A percentile compares a stretch with the other conserved stretches of the same genome.
These are phyloP conservation scores for Zaprionus inermis DNA, from an alignment of 1,140 invertebrate species.

Conservation along the genomic window DNA sequence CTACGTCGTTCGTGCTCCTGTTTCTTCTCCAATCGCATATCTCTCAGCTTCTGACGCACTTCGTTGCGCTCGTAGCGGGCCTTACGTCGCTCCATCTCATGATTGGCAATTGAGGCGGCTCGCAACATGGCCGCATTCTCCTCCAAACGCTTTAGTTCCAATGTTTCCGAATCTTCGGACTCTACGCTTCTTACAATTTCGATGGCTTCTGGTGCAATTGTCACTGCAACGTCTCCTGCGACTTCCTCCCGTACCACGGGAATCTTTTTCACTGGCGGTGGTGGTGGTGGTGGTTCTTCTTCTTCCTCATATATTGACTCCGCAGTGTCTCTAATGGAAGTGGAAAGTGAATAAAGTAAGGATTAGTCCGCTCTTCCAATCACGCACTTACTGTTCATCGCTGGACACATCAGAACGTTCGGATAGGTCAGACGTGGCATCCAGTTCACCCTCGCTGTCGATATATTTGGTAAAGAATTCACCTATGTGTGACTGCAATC, in stretches of 20 bases:
- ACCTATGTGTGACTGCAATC: slow-evolving; percentile 53
- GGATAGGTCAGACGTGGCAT: slow-evolving; percentile 48
- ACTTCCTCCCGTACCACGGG: no score
- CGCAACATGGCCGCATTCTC: background rate
- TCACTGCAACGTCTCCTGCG: background rate
- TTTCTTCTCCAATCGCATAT: slow-evolving; percentile 14
- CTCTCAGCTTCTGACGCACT: slow-evolving; percentile 49
- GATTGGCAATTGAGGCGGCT: background rate
- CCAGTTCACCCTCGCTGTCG: slow-evolving; percentile 28
- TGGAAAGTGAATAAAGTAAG: background rate
- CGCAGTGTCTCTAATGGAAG: background rate
- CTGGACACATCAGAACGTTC: slow-evolving; percentile 40
- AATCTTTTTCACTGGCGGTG: background rate
- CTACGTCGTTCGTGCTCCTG: slow-evolving; percentile 27
- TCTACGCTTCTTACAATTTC: background rate
- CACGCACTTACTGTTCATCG: slow-evolving; percentile 38
- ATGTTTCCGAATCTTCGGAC: background rate
- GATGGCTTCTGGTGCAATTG: background rate
- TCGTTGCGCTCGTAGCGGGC: slow-evolving; percentile 46
- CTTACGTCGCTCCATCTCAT: background rate
- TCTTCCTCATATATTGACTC: slow-evolving; percentile 29
- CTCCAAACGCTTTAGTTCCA: background rate
- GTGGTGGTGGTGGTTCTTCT: background rate
- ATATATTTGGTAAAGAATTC: slow-evolving; percentile 32
- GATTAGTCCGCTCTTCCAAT: background rate